phyloP scores from a whole-genome alignment of 1,140 invertebrate species.

The Atta texana region DNA sequence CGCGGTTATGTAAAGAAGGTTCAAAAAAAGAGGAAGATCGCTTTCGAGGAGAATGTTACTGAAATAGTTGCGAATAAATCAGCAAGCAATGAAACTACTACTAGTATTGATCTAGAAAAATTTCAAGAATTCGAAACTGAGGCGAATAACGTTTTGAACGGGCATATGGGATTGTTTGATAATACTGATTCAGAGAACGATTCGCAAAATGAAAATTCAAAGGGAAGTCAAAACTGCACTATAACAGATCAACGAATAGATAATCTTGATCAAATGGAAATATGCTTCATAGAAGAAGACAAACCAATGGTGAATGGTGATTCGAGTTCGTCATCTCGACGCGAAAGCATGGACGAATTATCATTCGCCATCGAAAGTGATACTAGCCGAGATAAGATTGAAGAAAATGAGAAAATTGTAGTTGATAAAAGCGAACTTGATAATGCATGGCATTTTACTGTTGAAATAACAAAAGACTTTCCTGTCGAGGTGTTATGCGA shows the following conservation, averaged over 20 bases:
- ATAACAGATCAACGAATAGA: conserved; percentile 58
- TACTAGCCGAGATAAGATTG: conserved; percentile 77
- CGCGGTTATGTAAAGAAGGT: conserved; percentile 84
- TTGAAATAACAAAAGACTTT: conserved; percentile 86
- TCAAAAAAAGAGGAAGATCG: conserved; percentile 84
- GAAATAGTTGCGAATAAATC: conserved; percentile 67
- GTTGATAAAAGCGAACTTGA: conserved; percentile 88
- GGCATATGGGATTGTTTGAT: conserved; percentile 78
- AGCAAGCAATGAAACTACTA: conserved; percentile 69
- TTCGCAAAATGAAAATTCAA: conserved; percentile 74
- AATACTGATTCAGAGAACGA: conserved; percentile 81
- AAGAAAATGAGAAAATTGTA: conserved; percentile 86
- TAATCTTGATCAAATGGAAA: conserved; percentile 68
- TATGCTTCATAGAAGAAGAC: conserved; percentile 64
- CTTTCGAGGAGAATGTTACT: conserved; percentile 78
- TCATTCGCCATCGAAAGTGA: conserved; percentile 81
- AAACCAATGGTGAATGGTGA: conserved; percentile 67
- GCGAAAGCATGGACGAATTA: conserved; percentile 80
- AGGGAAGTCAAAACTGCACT: conserved; percentile 64
- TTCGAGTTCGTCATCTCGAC: conserved; percentile 76
- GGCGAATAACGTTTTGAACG: conserved; percentile 81
- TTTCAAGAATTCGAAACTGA: conserved; percentile 84
- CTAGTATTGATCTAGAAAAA: conserved; percentile 82
- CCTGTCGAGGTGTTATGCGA: conserved; percentile 88
- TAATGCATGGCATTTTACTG: conserved; percentile 87